phyloP scores from a whole-genome alignment of 2,888 invertebrate species.

The Suillia variegata region DNA sequence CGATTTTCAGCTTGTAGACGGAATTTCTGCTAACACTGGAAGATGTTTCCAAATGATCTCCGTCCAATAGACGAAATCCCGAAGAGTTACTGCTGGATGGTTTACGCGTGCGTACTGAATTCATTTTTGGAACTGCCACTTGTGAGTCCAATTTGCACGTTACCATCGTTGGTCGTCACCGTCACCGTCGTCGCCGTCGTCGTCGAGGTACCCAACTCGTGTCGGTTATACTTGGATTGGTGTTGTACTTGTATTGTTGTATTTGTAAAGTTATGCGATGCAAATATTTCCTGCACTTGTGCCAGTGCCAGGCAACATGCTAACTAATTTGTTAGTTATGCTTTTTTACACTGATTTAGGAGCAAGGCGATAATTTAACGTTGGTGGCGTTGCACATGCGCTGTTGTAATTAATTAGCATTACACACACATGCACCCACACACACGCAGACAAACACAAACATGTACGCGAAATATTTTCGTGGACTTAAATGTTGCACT shows the following conservation, averaged over 20 bases:
- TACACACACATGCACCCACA: not conserved
- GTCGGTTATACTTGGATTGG: too few species aligned
- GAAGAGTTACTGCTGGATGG: constrained; percentile 56
- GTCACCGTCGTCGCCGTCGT: too few species aligned
- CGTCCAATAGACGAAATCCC: constrained; percentile 59
- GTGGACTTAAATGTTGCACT: not conserved
- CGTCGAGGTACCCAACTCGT: too few species aligned
- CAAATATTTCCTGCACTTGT: too few species aligned
- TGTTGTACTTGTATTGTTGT: too few species aligned
- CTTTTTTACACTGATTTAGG: not conserved
- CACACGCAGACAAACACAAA: too few species aligned
- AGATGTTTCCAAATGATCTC: constrained; percentile 58
- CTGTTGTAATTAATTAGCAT: not conserved
- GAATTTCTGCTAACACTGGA: constrained; percentile 65
- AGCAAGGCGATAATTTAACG: not conserved
- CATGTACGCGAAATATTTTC: too few species aligned
- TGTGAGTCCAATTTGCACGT: constrained; percentile 60
- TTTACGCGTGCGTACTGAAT: constrained; percentile 47
- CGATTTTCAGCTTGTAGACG: constrained; percentile 82
- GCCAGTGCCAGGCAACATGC: too few species aligned
- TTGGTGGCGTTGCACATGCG: not conserved
- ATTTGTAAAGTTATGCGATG: not conserved
- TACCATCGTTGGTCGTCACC: constrained; percentile 53
- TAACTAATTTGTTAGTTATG: not conserved
- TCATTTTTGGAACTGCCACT: constrained; percentile 57